phyloP scores from a whole-genome alignment of 64 coral and sea anemone genomes.

The Montipora foliosa region DNA sequence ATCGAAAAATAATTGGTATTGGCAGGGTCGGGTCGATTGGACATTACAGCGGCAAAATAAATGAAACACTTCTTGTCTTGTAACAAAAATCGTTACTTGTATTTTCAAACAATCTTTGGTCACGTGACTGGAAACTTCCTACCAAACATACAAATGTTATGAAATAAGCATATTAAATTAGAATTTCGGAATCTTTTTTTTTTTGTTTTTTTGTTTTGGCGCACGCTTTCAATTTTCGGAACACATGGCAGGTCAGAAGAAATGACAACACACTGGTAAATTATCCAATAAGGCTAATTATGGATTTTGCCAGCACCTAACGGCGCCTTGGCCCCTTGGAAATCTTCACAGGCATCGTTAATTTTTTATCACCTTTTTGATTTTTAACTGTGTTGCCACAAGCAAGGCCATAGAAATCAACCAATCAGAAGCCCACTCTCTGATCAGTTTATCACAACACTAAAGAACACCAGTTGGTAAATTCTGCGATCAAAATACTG shows the following conservation, averaged over 20 bases:
- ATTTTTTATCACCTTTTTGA: slow-evolving; percentile 19
- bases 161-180: slow-evolving; percentile 50
- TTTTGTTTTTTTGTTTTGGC: neutral
- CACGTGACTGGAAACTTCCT: neutral
- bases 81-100: neutral
- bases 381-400: slow-evolving; percentile 19
- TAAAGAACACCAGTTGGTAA: slow-evolving; percentile 2
- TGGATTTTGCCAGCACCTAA: neutral
- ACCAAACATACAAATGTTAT: slow-evolving; percentile 8
- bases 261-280: neutral
- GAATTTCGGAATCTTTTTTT: neutral
- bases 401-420: slow-evolving; percentile 7
- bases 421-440: neutral
- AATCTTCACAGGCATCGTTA: neutral
- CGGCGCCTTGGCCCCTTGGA: neutral
- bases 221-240: neutral
- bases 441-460: slow-evolving; percentile 23
- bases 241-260: neutral
- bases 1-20: neutral
- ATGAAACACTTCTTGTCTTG: neutral
- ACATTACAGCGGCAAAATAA: neutral
- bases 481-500: neutral
- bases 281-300: neutral
- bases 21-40: neutral
- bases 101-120: neutral